phyloP scores from a whole-genome alignment of 2,797 vertebrate genomes.

The Hoplostethus mediterraneus region DNA sequence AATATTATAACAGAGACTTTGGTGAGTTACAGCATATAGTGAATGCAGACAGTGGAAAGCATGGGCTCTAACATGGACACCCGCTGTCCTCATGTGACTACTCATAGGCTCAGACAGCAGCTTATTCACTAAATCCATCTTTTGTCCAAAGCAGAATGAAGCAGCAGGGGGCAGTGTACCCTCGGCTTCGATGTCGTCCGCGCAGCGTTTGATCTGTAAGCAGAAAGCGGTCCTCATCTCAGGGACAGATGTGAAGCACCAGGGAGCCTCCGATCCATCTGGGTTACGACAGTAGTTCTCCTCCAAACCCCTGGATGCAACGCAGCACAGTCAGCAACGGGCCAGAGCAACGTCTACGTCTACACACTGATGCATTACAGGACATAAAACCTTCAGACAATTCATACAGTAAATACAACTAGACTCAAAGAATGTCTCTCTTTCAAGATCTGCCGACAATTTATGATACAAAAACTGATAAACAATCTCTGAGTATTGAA shows the following conservation, averaged over 20 bases:
- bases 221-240: conserved; percentile 91
- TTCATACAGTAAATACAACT: not conserved
- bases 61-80: not conserved
- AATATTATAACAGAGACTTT: not conserved
- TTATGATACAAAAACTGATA: conserved; percentile 26
- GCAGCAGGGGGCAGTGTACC: conserved; percentile 77
- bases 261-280: conserved; percentile 95
- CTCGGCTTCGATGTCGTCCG: conserved; percentile 88
- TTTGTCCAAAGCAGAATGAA: not conserved
- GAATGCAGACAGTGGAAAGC: not conserved
- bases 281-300: conserved; percentile 98
- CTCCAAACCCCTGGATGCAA: conserved; percentile 87
- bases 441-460: not conserved
- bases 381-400: not conserved
- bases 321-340: conserved; percentile 8
- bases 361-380: conserved; percentile 6
- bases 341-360: not conserved
- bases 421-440: not conserved
- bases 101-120: not conserved
- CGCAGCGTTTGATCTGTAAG: conserved; percentile 95
- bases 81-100: not conserved
- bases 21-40: not conserved
- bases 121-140: not conserved
- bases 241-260: conserved; percentile 92
- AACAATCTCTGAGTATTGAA: too few relatives aligned